Evolutionary conservation across 1,140 invertebrate species (phyloP).

Genomic region (Eueides isabella): DNA sequence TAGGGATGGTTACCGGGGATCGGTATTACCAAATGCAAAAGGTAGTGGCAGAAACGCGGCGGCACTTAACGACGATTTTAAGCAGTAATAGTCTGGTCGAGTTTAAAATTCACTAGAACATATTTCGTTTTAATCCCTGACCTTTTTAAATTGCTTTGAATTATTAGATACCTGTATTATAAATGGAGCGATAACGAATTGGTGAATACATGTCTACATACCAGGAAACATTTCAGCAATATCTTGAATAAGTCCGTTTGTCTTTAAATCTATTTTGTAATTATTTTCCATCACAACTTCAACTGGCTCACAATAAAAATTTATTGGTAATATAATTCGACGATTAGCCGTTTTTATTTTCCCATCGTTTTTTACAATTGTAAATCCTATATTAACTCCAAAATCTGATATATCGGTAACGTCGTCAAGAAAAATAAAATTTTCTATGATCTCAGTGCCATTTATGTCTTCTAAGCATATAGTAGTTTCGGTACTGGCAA

Average conservation of each 20-base stretch:
- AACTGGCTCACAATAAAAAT: constrained; percentile 55
- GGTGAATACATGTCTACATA: constrained; percentile 32
- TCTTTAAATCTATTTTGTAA: constrained; percentile 51
- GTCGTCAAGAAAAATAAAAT: constrained; percentile 54
- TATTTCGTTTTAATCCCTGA: too few relatives aligned
- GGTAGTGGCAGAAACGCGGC: too few relatives aligned
- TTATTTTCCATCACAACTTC: constrained; percentile 43
- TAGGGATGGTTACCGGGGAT: too few relatives aligned
- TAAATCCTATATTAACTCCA: constrained; percentile 59
- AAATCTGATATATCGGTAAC: constrained; percentile 55
- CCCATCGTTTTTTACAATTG: constrained; percentile 57
- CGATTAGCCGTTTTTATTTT: constrained; percentile 49
- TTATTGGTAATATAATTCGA: constrained; percentile 57
- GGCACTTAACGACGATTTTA: too few relatives aligned
- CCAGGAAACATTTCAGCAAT: constrained; percentile 66
- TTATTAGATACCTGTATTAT: too few relatives aligned
- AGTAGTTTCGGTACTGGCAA: constrained; percentile 56
- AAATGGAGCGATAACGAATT: too few relatives aligned
- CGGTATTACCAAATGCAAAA: too few relatives aligned
- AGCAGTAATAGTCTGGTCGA: too few relatives aligned
- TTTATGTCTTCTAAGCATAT: constrained; percentile 67
- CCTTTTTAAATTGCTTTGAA: too few relatives aligned
- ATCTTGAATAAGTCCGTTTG: constrained; percentile 51
- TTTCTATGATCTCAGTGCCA: constrained; percentile 71
- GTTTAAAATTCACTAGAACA: too few relatives aligned